Base-by-base conservation (phyloP, 2,888 invertebrate species). In the Acleris laterana region DNA sequence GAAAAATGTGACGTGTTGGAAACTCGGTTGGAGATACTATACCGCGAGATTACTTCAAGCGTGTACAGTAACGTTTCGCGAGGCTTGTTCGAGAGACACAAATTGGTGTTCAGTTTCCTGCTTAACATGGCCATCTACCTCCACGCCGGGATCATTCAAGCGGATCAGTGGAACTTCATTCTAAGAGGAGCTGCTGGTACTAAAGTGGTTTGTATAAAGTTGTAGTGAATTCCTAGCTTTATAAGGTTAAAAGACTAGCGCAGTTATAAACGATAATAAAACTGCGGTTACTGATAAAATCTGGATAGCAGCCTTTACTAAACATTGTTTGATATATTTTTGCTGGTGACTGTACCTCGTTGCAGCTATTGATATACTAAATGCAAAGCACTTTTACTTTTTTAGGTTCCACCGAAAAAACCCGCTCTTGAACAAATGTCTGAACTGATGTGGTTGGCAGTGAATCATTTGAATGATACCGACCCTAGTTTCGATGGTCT, bases 31-130 rank as follows among this genome's bases (percentile, higher is more conserved):
- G 87, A 94, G 20, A 95, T 95, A 68, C 89, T 99, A 2, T 95
- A 95, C 74, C 90, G 94, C 19, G 96, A 97, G 84, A 98, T 98
- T 72, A 96, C 97, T 0, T 93, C 95, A 61, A 95, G 96, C 0
- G 95, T 98, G 49, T 98, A 97, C 81, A 95, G 95, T 9, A 98
- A 97, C 79, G 96, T 98, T 42, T 97, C 98, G 0, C 94, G 98
- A 63, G 98, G 98, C 0, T 93, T 99, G 11, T 98, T 98, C 80
- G 98, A 98, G 83, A 94, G 95, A 68, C 98, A 99, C 87, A 98
- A 98, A 87, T 93, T 98, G 1, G 96, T 98, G 63, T 98, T 96
- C 83, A 97, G 96, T 79, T 96, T 98, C 79, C 94, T 98, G 88
- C 87, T 98, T 16, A 96, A 97, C 76, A 93, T 95, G 69, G 96